These are phyloP conservation scores for Euwallacea similis DNA, from an alignment of 1,140 invertebrate genomes.

Conservation along the genomic window DNA sequence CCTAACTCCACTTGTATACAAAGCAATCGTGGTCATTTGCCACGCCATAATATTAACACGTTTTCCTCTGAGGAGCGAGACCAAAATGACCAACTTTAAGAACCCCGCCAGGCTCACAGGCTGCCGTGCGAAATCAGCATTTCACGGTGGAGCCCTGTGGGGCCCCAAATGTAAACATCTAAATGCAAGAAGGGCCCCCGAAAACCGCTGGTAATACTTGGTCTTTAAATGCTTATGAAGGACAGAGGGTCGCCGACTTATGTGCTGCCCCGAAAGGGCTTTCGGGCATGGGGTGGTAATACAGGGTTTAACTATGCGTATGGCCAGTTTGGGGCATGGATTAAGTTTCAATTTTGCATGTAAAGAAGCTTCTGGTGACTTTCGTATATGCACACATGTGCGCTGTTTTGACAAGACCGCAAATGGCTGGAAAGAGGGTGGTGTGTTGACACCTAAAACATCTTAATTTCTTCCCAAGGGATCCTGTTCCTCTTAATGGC, in stretches of 20 bases:
- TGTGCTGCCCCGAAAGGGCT: slow-evolving; percentile 3
- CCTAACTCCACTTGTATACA: no score
- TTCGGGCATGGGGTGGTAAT: no score
- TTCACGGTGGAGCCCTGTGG: slow-evolving; percentile 10
- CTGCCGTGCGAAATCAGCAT: slow-evolving; percentile 23
- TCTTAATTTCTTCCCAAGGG: slow-evolving; percentile 18
- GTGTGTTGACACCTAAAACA: slow-evolving; percentile 19
- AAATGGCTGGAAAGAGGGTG: slow-evolving; percentile 10
- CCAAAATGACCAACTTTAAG: slow-evolving; percentile 9
- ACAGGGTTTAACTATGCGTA: no score
- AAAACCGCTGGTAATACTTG: slow-evolving; percentile 30
- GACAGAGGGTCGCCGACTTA: slow-evolving; percentile 24
- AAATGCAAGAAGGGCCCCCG: slow-evolving; percentile 29
- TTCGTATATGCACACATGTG: not conserved
- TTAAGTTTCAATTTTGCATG: no score
- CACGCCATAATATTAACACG: no score
- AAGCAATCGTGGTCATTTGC: no score
- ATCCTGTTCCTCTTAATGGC: slow-evolving; percentile 24
- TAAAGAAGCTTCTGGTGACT: not conserved
- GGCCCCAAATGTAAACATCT: slow-evolving; percentile 30
- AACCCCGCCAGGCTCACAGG: slow-evolving; percentile 12
- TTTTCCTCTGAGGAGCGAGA: not conserved
- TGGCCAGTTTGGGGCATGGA: no score
- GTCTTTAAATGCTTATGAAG: slow-evolving; percentile 34
- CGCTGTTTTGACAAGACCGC: slow-evolving; percentile 14